Conservation (phyloP, 2,888 invertebrate genomes). For the Xanthia icteritia region DNA sequence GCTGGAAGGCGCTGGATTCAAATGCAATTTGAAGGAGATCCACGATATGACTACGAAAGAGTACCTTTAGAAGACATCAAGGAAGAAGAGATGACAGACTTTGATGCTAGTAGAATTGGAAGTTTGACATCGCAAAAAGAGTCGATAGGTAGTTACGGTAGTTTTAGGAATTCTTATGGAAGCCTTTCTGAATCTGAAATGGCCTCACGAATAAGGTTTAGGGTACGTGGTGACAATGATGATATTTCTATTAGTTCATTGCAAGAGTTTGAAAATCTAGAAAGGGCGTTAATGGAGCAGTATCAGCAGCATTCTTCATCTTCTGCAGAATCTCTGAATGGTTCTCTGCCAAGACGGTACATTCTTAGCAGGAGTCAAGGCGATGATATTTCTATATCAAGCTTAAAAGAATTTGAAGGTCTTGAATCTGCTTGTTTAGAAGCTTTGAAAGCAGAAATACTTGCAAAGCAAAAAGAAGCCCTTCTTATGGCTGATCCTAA, state of each 20-base stretch:
- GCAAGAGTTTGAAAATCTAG: slow-evolving; percentile 98
- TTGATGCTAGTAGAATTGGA: slow-evolving; percentile 94
- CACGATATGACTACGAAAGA: slow-evolving; percentile 94
- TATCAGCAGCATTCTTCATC: slow-evolving; percentile 93
- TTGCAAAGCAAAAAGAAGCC: slow-evolving; percentile 96
- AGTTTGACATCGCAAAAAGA: slow-evolving; percentile 94
- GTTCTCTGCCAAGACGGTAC: slow-evolving; percentile 94
- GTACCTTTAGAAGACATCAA: slow-evolving; percentile 97
- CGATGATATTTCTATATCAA: slow-evolving; percentile 96
- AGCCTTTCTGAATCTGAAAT: slow-evolving; percentile 98
- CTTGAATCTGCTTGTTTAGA: slow-evolving; percentile 96
- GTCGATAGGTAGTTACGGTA: slow-evolving; percentile 94
- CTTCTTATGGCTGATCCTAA: slow-evolving; percentile 91
- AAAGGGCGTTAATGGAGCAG: slow-evolving; percentile 95
- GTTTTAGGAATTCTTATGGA: slow-evolving; percentile 96
- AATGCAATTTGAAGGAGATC: slow-evolving; percentile 95
- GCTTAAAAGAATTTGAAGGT: slow-evolving; percentile 97
- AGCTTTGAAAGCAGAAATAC: slow-evolving; percentile 95
- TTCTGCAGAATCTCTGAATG: slow-evolving; percentile 96
- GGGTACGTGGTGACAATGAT: slow-evolving; percentile 96
- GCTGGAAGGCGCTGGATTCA: slow-evolving; percentile 97
- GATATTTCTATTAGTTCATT: slow-evolving; percentile 97
- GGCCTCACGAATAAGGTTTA: slow-evolving; percentile 95
- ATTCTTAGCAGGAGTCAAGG: slow-evolving; percentile 93
- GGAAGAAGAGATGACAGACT: slow-evolving; percentile 97